These are phyloP conservation scores for Rhabdornis inornatus DNA, from an alignment of 2,113 vertebrate species.

Conservation along the genomic window DNA sequence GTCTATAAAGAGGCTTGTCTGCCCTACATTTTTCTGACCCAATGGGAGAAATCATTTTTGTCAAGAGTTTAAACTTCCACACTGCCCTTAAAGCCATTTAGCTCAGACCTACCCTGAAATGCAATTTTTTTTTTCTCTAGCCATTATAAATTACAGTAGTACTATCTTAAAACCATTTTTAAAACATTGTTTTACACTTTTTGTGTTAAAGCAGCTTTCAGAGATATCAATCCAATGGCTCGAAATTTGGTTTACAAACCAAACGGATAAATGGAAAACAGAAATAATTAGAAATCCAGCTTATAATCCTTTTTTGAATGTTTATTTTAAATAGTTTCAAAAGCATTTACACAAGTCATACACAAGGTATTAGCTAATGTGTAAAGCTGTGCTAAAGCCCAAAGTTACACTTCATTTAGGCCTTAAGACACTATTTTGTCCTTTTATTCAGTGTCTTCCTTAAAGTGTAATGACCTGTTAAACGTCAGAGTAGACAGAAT, in stretches of 20 bases:
- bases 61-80: not conserved
- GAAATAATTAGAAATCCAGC: not conserved
- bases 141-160: not conserved
- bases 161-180: not conserved
- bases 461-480: conserved; percentile 7
- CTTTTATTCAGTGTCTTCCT: not conserved
- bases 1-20: not conserved
- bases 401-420: not conserved
- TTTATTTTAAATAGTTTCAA: not conserved
- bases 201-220: not conserved
- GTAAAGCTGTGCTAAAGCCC: not conserved
- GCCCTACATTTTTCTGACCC: not conserved
- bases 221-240: not conserved
- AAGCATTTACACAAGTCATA: not conserved
- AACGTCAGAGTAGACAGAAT: conserved; percentile 42
- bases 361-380: not conserved
- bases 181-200: not conserved
- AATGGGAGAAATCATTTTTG: not conserved
- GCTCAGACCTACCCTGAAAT: not conserved
- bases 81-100: not conserved
- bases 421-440: not conserved
- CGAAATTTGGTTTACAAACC: not conserved
- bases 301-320: not conserved
- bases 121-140: not conserved
- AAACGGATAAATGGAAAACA: not conserved